These are phyloP conservation scores for Papilio dardanus DNA, from an alignment of 1,140 invertebrate species.

Conservation along the genomic window DNA sequence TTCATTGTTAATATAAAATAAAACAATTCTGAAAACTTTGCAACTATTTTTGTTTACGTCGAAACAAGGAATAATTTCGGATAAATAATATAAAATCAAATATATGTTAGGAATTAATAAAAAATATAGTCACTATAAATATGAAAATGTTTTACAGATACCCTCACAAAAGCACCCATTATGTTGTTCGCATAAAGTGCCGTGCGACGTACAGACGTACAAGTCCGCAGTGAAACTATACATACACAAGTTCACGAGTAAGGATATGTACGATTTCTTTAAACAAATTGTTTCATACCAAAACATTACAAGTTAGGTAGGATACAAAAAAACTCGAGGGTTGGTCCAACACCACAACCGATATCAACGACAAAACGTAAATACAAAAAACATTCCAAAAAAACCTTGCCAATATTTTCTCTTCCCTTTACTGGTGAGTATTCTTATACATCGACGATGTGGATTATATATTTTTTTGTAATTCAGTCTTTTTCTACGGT, in stretches of 20 bases:
- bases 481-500: conserved; percentile 79
- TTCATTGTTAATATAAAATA: too few species aligned
- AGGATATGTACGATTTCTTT: conserved; percentile 80
- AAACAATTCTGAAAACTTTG: too few species aligned
- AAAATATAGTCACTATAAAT: background rate
- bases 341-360: conserved; percentile 76
- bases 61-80: background rate
- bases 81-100: background rate
- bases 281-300: conserved; percentile 54
- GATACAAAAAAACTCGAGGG: conserved; percentile 54
- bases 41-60: too few species aligned
- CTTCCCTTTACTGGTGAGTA: conserved; percentile 58
- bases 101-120: background rate
- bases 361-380: conserved; percentile 54
- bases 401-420: conserved; percentile 63
- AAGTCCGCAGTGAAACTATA: conserved; percentile 61
- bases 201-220: conserved; percentile 42
- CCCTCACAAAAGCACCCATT: background rate
- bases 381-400: conserved; percentile 58
- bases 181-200: background rate
- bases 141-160: conserved; percentile 8
- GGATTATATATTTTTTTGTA: conserved; percentile 59
- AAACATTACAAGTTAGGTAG: conserved; percentile 45
- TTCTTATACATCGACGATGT: conserved; percentile 68
- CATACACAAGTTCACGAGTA: conserved; percentile 70